Evolutionary conservation across 2,113 vertebrate species (phyloP).

Genomic region (Scytalopus superciliaris): DNA sequence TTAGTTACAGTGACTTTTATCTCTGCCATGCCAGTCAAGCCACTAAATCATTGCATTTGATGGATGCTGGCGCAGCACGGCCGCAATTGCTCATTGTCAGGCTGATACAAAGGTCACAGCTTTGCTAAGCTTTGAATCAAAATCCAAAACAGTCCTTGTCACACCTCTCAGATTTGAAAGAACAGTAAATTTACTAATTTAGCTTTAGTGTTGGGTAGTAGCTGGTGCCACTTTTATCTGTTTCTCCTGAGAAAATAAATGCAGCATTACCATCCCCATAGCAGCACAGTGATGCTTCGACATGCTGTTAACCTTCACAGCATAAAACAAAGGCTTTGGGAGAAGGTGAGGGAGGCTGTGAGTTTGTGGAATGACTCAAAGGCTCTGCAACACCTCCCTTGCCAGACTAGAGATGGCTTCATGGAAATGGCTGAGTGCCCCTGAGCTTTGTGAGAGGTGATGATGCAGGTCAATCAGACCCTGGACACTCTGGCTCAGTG

Average conservation of each 20-base stretch:
- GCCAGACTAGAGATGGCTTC: background rate
- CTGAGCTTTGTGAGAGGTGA: background rate
- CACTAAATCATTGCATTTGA: slow-evolving; percentile 34
- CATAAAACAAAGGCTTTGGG: background rate
- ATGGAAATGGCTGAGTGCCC: background rate
- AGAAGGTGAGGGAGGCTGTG: background rate
- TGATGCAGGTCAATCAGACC: background rate
- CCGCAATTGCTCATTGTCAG: slow-evolving; percentile 39
- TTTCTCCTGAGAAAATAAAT: slow-evolving; percentile 43
- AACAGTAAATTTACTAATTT: slow-evolving; percentile 25
- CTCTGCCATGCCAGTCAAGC: slow-evolving; percentile 19
- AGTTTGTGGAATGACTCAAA: background rate
- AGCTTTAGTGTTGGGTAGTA: slow-evolving; percentile 16
- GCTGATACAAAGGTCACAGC: slow-evolving; percentile 25
- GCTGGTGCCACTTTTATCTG: slow-evolving; percentile 37
- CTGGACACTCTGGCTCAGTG: background rate
- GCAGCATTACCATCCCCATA: background rate
- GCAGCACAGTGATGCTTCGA: background rate
- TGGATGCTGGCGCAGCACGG: slow-evolving; percentile 2
- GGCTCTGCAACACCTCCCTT: background rate
- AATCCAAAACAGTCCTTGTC: background rate
- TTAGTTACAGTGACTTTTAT: slow-evolving; percentile 47
- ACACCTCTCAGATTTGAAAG: background rate
- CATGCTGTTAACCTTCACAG: background rate
- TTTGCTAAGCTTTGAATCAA: slow-evolving; percentile 25